Conservation (phyloP, 2,797 vertebrate genomes). For the Crocodylus rhombifer region DNA sequence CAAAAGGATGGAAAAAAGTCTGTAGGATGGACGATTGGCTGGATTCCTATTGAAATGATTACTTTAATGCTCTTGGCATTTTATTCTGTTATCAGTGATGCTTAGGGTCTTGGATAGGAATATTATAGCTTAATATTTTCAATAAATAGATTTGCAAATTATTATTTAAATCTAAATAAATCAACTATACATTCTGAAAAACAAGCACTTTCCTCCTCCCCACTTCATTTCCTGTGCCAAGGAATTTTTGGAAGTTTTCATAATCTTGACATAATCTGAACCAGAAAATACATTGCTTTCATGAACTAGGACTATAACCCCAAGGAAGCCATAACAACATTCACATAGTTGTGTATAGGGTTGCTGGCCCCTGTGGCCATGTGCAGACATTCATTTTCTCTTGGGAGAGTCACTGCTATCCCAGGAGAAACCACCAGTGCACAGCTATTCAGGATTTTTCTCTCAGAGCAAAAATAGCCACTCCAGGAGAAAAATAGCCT, state of each 20-base stretch:
- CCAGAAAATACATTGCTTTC: background rate
- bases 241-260: background rate
- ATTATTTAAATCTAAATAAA: background rate
- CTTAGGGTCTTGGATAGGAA: background rate
- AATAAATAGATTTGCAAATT: background rate
- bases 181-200: background rate
- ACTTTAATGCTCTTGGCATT: background rate
- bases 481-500: too few species aligned
- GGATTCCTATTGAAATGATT: background rate
- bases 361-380: background rate
- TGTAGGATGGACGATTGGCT: background rate
- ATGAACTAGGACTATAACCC: background rate
- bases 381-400: too few species aligned
- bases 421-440: too few species aligned
- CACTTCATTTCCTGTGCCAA: too few species aligned
- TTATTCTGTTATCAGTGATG: constrained; percentile 17
- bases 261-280: background rate
- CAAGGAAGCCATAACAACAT: background rate
- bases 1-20: background rate
- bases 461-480: too few species aligned
- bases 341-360: background rate
- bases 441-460: too few species aligned
- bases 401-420: too few species aligned
- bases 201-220: background rate
- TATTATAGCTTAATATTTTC: background rate